Evolutionary conservation across 1,140 invertebrate species (phyloP), one percentile per base, ranked within the genome.

Genomic region (Hydropsyche tenuis): DNA sequence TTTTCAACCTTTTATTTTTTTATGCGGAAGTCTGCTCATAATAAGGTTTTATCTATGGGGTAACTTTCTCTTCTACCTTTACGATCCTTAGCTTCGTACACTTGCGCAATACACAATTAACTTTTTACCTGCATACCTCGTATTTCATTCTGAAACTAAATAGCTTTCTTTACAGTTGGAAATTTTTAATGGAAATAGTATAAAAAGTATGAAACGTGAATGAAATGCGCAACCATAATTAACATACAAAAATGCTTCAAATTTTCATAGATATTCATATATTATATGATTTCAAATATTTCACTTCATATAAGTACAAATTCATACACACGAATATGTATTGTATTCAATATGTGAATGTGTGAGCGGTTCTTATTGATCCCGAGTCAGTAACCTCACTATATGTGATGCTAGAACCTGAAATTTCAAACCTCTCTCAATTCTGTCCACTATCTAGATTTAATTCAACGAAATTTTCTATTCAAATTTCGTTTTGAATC

Each of bases 1-100:
- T 70, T 69, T 69, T 30, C 1, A 27, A 53, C n/a, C 46, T n/a
- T 56, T 4, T 37, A 37, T 37, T 70, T 46, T 68, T n/a, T 20
- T 48, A 56, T 20, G 48, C 68, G 68, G 46, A 56, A 70, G 46
- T 60, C 23, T 53, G 2, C 6, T 20, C 20, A 18, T 53, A 53
- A 53, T 53, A 18, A 6, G 48, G n/a, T 60, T 14, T 60, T 20
- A 20, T 60, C 23, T 9, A 22, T 25, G 22, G 22, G 23, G 20
- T 20, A 60, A 60, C 56, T 60, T 60, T 60, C 56, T 60, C 56
- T 3, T 53, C 56, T 60, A 4, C 2, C 22, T 23, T 3, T 60
- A 60, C 12, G 18, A 22, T 60, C 23, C 23, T 1, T 12, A 20
- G 12, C 0, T 6, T 25, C 1, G 25, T 23, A 60, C n/a, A 23